Percentiles rank a stretch among this genome's conserved stretches.
These are phyloP conservation scores for Caenorhabditis sulstoni DNA, from an alignment of 2,888 invertebrate genomes.

Conservation along the genomic window DNA sequence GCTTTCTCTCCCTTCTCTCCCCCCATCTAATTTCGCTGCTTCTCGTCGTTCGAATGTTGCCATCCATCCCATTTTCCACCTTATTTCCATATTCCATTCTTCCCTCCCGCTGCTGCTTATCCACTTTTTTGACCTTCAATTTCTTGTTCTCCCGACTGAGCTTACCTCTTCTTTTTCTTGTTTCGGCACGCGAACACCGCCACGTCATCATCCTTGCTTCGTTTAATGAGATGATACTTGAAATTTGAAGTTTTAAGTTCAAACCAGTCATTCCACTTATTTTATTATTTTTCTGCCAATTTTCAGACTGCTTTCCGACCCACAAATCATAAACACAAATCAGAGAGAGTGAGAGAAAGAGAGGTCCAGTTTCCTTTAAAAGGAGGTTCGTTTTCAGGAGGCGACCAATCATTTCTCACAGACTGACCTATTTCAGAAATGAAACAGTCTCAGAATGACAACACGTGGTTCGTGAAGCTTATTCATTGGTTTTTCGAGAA, in stretches of 20 bases:
- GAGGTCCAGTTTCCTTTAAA: conserved; percentile 20
- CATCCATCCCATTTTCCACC: not conserved
- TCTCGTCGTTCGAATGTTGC: not conserved
- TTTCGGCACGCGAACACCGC: not conserved
- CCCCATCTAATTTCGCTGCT: conserved; percentile 8
- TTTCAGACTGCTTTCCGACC: conserved; percentile 20
- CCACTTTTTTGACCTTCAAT: not conserved
- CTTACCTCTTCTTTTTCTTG: not conserved
- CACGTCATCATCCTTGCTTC: not conserved
- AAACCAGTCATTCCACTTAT: conserved; percentile 8
- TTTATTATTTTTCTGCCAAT: conserved; percentile 4
- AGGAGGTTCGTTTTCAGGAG: conserved; percentile 19
- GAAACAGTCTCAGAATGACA: conserved; percentile 39
- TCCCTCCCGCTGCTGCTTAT: not conserved
- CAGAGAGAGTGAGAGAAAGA: too few species aligned
- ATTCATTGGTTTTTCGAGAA: conserved; percentile 62
- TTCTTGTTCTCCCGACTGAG: conserved; percentile 5
- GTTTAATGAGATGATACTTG: not conserved
- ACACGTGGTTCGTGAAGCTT: conserved; percentile 55
- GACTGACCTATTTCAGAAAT: conserved; percentile 27
- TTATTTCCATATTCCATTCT: conserved; percentile 15
- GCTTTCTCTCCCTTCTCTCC: not conserved
- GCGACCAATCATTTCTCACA: not conserved
- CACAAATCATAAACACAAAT: conserved; percentile 40
- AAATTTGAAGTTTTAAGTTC: conserved; percentile 1